Percentiles rank a stretch among this genome's conserved stretches.
Conservation (phyloP, 2,797 vertebrate species). For the Neopelma chrysocephalum region DNA sequence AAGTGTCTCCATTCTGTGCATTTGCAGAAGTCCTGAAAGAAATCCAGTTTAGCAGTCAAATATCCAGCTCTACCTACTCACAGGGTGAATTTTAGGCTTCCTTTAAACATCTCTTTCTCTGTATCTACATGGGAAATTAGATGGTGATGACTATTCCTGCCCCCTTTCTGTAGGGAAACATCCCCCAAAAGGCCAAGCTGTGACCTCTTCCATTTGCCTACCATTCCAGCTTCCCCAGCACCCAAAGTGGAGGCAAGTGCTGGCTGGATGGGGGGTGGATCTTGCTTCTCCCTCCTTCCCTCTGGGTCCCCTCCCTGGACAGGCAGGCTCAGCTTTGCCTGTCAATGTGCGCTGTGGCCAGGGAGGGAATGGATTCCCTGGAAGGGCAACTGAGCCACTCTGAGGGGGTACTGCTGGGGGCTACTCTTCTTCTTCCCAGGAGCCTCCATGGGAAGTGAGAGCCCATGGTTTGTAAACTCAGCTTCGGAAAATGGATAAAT, state of each 20-base stretch:
- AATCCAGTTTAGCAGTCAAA: neutral
- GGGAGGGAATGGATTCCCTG: neutral
- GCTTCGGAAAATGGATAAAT: neutral
- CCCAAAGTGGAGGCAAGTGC: neutral
- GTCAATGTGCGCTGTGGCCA: rapidly evolving
- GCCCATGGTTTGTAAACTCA: neutral
- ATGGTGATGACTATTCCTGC: neutral
- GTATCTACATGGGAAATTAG: neutral
- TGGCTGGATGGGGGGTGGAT: neutral
- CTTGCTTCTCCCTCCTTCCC: neutral
- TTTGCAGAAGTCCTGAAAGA: neutral
- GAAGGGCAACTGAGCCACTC: neutral
- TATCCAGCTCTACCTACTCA: neutral
- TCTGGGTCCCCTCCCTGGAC: neutral
- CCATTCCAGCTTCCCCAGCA: neutral
- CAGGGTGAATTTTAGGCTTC: neutral
- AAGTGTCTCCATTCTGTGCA: neutral
- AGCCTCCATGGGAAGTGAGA: rapidly evolving
- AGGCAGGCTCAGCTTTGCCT: neutral
- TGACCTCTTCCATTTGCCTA: neutral
- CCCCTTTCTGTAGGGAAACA: neutral
- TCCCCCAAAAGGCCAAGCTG: neutral
- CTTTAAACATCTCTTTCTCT: neutral
- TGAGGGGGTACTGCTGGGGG: neutral
- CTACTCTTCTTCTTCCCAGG: neutral